Percentiles rank a stretch among this genome's conserved stretches.
These are phyloP conservation scores for Erebia palarica DNA, from an alignment of 2,888 invertebrate species.

Conservation along the genomic window DNA sequence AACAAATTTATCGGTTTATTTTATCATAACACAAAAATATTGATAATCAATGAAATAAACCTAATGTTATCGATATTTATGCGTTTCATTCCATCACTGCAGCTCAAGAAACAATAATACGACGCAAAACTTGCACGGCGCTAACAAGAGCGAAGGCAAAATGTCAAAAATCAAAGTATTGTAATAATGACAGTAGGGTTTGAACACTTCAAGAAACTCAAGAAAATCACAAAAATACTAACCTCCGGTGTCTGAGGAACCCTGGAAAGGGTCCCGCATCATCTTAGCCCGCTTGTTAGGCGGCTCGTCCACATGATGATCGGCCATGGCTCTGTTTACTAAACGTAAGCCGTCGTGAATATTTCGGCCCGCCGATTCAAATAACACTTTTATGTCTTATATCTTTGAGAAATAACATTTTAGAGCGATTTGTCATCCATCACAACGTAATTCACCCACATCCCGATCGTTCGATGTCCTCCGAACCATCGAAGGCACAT, in stretches of 20 bases:
- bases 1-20: constrained; percentile 23
- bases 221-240: constrained; percentile 76
- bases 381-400: constrained; percentile 81
- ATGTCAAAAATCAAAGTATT: constrained; percentile 75
- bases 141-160: constrained; percentile 74
- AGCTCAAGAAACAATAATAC: constrained; percentile 64
- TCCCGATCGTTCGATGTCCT: constrained; percentile 86
- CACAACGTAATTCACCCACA: constrained; percentile 84
- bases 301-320: constrained; percentile 97
- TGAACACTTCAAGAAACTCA: constrained; percentile 62
- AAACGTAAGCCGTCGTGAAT: constrained; percentile 85
- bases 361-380: constrained; percentile 83
- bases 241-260: constrained; percentile 91
- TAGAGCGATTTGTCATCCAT: constrained; percentile 80
- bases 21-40: constrained; percentile 31
- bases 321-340: constrained; percentile 93
- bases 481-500: constrained; percentile 90
- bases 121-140: constrained; percentile 79
- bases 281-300: constrained; percentile 98
- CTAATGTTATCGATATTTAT: not conserved
- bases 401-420: constrained; percentile 80
- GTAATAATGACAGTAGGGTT: constrained; percentile 74
- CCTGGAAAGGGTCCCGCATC: constrained; percentile 91
- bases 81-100: not conserved
- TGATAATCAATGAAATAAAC: constrained; percentile 8